Percentiles rank a stretch among this genome's conserved stretches.
Evolutionary conservation across 2,888 invertebrate genomes (phyloP).

Genomic region (Sussaba pulchella): DNA sequence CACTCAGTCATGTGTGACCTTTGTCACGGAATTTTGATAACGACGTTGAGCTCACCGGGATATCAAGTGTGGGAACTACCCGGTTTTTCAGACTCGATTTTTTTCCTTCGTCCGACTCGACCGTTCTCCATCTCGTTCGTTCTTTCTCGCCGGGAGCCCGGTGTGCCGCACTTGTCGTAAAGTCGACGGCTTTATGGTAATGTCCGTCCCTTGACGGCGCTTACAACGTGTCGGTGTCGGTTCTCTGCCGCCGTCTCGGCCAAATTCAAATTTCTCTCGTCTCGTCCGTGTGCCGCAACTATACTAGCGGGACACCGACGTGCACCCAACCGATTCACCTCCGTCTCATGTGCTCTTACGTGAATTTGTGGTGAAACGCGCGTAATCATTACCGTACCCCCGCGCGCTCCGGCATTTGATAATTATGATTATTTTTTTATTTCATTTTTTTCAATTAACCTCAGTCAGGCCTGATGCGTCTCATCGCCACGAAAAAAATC

Average conservation of each 20-base stretch:
- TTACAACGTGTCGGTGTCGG: conserved; percentile 71
- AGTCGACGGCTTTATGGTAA: conserved; percentile 82
- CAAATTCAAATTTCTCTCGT: conserved; percentile 67
- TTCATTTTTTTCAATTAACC: conserved; percentile 14
- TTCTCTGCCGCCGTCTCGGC: conserved; percentile 66
- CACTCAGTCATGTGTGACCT: conserved; percentile 56
- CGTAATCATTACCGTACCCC: conserved; percentile 40
- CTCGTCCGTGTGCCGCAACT: conserved; percentile 44
- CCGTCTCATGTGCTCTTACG: conserved; percentile 24
- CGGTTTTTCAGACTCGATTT: conserved; percentile 44
- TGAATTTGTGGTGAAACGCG: conserved; percentile 45
- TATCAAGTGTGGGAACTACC: conserved; percentile 69
- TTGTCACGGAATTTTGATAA: conserved; percentile 83
- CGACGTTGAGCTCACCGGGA: conserved; percentile 79
- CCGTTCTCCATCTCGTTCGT: conserved; percentile 12
- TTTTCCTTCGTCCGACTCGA: conserved; percentile 28
- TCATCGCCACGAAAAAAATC: no score
- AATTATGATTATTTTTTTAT: conserved; percentile 20
- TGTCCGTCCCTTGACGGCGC: conserved; percentile 73
- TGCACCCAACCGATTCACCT: background rate
- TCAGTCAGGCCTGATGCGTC: conserved; percentile 34
- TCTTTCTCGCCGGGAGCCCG: conserved; percentile 56
- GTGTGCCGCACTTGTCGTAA: conserved; percentile 80
- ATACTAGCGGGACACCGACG: background rate
- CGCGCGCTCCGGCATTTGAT: conserved; percentile 14